Evolutionary conservation across 2,888 invertebrate species (phyloP).

Genomic region (Drosophila borborema): DNA sequence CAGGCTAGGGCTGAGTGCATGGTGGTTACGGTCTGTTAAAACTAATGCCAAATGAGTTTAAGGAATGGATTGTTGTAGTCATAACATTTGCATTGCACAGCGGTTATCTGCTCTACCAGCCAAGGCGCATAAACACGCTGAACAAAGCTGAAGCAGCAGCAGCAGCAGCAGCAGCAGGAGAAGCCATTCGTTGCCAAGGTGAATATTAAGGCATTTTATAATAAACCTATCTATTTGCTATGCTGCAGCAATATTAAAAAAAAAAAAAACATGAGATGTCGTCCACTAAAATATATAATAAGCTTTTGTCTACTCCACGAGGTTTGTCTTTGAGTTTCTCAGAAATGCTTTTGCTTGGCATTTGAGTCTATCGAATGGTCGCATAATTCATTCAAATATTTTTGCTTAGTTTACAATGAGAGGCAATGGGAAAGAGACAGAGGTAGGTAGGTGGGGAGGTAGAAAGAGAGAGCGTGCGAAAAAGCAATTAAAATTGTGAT

Average conservation of each 20-base stretch:
- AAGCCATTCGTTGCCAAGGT: not conserved
- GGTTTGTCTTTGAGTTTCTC: not conserved
- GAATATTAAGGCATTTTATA: not conserved
- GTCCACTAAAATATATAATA: not conserved
- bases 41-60: slow-evolving; percentile 22
- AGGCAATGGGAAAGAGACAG: not conserved
- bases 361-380: not conserved
- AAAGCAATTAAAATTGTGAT: not conserved
- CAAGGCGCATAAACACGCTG: no score
- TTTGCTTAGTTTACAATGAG: not conserved
- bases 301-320: not conserved
- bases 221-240: slow-evolving; percentile 1
- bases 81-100: slow-evolving; percentile 45
- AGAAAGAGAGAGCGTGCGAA: not conserved
- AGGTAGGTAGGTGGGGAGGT: not conserved
- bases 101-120: not conserved
- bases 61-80: slow-evolving; percentile 24
- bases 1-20: not conserved
- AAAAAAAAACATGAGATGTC: slow-evolving; percentile 4
- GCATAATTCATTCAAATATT: not conserved
- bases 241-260: not conserved
- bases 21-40: slow-evolving; percentile 18
- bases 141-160: not conserved
- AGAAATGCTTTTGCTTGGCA: not conserved
- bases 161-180: not conserved